Evolutionary conservation across 2,113 vertebrate species (phyloP).

Genomic region (Melozone crissalis): DNA sequence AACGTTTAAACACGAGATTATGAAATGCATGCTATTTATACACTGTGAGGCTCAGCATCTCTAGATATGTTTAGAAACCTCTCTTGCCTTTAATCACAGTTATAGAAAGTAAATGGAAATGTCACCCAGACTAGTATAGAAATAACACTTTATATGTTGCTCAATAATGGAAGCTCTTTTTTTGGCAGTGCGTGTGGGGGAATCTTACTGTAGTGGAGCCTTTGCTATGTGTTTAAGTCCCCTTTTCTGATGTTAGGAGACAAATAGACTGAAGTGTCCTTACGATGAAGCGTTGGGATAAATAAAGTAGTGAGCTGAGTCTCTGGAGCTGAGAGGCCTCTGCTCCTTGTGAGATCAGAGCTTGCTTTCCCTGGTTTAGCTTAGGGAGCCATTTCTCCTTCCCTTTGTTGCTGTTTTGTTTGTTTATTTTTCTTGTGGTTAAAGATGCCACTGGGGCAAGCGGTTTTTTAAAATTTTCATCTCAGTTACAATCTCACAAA

Average conservation of each 20-base stretch:
- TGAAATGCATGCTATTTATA: slow-evolving; percentile 73
- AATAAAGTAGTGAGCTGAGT: slow-evolving; percentile 26
- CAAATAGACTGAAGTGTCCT: slow-evolving; percentile 32
- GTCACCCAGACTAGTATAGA: slow-evolving; percentile 61
- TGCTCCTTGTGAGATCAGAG: background rate
- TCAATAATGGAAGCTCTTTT: slow-evolving; percentile 31
- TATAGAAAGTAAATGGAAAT: slow-evolving; percentile 69
- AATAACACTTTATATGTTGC: slow-evolving; percentile 41
- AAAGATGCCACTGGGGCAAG: background rate
- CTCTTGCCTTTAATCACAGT: slow-evolving; percentile 63
- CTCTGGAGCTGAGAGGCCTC: background rate
- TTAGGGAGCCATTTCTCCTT: slow-evolving; percentile 2
- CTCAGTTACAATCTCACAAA: slow-evolving; percentile 8
- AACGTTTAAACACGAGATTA: slow-evolving; percentile 66
- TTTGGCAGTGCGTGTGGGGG: background rate
- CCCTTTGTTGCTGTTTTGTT: background rate
- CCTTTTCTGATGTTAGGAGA: background rate
- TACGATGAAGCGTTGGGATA: background rate
- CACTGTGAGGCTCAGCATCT: slow-evolving; percentile 60
- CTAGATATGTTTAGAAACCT: slow-evolving; percentile 74
- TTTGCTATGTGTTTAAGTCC: background rate
- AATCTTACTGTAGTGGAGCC: background rate
- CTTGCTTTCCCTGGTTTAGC: background rate
- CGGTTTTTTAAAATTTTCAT: background rate
- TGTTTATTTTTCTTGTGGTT: slow-evolving; percentile 29